Percentiles rank a stretch among this genome's conserved stretches.
Evolutionary conservation across 2,888 invertebrate species (phyloP).

Genomic region (Protonemura montana): DNA sequence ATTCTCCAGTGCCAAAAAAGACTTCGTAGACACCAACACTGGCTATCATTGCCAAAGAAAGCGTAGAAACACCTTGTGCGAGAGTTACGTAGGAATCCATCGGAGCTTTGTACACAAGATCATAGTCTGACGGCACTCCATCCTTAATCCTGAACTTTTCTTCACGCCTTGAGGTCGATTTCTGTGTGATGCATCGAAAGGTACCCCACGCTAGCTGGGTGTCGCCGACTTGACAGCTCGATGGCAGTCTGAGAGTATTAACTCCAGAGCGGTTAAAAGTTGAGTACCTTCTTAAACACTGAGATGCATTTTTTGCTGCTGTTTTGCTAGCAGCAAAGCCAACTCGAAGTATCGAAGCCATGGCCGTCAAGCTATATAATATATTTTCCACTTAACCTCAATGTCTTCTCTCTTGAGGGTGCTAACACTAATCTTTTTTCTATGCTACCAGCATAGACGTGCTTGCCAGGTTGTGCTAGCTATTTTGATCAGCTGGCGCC

Average conservation of each 20-base stretch:
- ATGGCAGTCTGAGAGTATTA: not conserved
- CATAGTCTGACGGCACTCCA: constrained; percentile 55
- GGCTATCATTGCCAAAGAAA: not conserved
- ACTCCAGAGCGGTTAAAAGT: not conserved
- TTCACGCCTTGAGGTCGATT: not conserved
- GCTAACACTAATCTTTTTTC: not conserved
- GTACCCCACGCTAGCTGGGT: not conserved
- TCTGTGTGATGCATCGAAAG: not conserved
- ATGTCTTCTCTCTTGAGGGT: not conserved
- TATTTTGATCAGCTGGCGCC: no score
- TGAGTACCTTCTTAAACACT: not conserved
- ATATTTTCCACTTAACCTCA: not conserved
- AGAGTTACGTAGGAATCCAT: constrained; percentile 54
- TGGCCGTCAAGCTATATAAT: not conserved
- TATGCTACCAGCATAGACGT: no score
- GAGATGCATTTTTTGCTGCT: not conserved
- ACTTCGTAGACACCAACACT: constrained; percentile 33
- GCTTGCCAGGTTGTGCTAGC: no score
- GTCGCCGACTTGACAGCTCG: not conserved
- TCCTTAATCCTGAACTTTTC: constrained; percentile 51
- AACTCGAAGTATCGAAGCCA: not conserved
- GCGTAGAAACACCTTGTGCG: constrained; percentile 53
- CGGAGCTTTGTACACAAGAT: constrained; percentile 56
- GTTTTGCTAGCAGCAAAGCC: not conserved
- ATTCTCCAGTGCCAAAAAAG: constrained; percentile 49